Percentiles rank a stretch among this genome's conserved stretches.
phyloP scores from a whole-genome alignment of 2,888 invertebrate species.

The Lochmaea crataegi region DNA sequence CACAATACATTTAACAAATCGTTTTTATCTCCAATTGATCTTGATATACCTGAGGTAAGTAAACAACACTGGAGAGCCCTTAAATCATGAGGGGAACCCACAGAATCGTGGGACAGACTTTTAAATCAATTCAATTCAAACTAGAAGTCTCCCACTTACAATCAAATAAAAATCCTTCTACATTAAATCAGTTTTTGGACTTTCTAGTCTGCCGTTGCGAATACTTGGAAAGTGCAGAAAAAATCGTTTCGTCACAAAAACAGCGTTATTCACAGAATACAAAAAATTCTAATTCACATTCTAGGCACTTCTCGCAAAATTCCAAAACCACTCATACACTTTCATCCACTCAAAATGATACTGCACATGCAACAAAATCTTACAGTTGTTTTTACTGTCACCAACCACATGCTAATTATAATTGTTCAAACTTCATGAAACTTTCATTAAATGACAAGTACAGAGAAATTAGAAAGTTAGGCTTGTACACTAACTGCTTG shows the following conservation, averaged over 20 bases:
- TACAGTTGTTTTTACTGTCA: background rate
- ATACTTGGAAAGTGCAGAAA: slow-evolving; percentile 16
- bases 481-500: background rate
- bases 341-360: background rate
- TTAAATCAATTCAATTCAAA: slow-evolving; percentile 9
- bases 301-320: slow-evolving; percentile 15
- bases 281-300: background rate
- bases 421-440: background rate
- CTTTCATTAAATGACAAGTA: background rate
- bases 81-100: slow-evolving; percentile 12
- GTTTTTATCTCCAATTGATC: background rate
- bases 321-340: background rate
- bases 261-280: background rate
- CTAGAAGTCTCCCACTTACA: background rate
- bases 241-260: background rate
- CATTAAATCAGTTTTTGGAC: slow-evolving; percentile 6
- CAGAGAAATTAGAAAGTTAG: background rate
- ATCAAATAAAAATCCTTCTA: background rate
- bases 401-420: background rate
- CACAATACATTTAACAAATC: background rate
- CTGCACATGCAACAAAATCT: background rate
- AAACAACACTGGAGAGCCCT: background rate
- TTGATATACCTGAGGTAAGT: background rate
- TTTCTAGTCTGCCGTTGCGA: slow-evolving; percentile 7
- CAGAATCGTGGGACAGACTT: slow-evolving; percentile 8